These are phyloP conservation scores for Lypha dubia DNA, from an alignment of 2,888 invertebrate genomes.

Conservation along the genomic window DNA sequence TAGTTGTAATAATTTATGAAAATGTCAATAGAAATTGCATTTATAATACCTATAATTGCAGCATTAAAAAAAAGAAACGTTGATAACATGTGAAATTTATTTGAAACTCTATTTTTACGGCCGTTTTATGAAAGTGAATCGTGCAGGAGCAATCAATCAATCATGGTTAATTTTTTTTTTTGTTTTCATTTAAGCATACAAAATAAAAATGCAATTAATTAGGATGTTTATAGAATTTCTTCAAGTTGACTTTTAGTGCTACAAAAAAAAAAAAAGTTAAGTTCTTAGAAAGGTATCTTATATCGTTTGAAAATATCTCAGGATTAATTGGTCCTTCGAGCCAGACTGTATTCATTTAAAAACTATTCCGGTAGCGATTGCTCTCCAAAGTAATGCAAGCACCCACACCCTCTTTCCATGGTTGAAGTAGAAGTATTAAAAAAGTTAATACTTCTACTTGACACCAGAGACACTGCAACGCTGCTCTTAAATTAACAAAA, in stretches of 20 bases:
- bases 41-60: conserved; percentile 51
- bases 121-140: neutral
- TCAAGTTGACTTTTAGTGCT: neutral
- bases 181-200: neutral
- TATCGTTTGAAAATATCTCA: too few relatives aligned
- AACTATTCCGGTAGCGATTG: too few relatives aligned
- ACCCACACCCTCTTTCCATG: too few relatives aligned
- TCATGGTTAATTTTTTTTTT: neutral
- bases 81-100: neutral
- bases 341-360: too few relatives aligned
- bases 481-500: too few relatives aligned
- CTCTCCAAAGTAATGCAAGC: too few relatives aligned
- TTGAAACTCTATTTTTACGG: neutral
- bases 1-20: conserved; percentile 58
- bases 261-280: too few relatives aligned
- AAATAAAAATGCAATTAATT: conserved; percentile 22
- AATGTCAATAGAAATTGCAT: conserved; percentile 57
- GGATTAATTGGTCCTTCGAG: too few relatives aligned
- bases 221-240: neutral
- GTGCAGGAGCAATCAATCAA: conserved; percentile 31
- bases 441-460: too few relatives aligned
- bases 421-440: too few relatives aligned
- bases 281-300: neutral
- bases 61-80: neutral
- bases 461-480: too few relatives aligned